Percentiles rank a stretch among this genome's conserved stretches.
Evolutionary conservation across 2,113 vertebrate genomes (phyloP).

Genomic region (Ranitomeya imitator): DNA sequence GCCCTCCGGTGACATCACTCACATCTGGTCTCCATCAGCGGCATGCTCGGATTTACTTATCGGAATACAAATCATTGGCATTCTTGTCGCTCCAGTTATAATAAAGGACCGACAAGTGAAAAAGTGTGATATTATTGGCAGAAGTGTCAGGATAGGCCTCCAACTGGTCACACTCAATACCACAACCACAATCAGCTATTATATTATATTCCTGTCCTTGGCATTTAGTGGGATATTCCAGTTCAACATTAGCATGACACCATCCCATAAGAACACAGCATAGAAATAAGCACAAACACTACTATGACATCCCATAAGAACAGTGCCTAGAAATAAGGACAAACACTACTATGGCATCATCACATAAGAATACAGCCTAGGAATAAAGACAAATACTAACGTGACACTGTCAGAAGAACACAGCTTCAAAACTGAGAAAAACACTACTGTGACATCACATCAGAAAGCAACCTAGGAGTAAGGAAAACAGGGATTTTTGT

Average conservation of each 20-base stretch:
- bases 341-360: background rate
- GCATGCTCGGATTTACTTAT: background rate
- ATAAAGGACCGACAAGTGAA: background rate
- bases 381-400: too few species aligned
- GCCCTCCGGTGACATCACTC: background rate
- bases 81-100: background rate
- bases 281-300: background rate
- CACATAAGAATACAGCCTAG: too few species aligned
- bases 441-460: background rate
- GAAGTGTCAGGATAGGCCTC: background rate
- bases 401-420: too few species aligned
- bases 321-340: background rate
- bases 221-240: background rate
- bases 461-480: too few species aligned
- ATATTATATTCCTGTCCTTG: background rate
- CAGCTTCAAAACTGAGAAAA: background rate
- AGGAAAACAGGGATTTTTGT: too few species aligned
- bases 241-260: background rate
- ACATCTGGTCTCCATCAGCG: conserved; percentile 1
- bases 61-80: background rate
- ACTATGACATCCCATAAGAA: background rate
- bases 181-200: background rate
- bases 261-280: background rate
- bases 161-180: background rate
- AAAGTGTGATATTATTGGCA: background rate